A percentile compares a stretch with the other conserved stretches of the same genome.
Conservation (phyloP, 2,888 invertebrate species). For the Patella ulyssiponensis region DNA sequence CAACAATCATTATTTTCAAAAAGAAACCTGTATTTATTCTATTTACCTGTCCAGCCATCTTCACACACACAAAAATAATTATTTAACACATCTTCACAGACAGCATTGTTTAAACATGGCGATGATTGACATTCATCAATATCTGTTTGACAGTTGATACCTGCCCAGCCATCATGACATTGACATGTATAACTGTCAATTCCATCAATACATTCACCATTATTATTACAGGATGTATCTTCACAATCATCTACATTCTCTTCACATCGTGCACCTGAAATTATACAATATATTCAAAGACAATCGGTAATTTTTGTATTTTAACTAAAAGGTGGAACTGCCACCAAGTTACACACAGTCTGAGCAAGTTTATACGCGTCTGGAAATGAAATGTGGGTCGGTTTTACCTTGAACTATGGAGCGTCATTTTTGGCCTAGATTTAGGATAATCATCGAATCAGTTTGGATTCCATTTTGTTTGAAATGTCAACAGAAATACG, state of each 20-base stretch:
- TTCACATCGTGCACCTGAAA: slow-evolving; percentile 25
- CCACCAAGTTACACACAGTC: too few relatives aligned
- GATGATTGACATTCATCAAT: not conserved
- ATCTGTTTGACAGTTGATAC: slow-evolving; percentile 22
- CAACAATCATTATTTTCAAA: too few relatives aligned
- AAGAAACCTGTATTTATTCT: too few relatives aligned
- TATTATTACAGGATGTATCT: slow-evolving; percentile 28
- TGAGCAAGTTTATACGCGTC: too few relatives aligned
- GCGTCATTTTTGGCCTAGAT: too few relatives aligned
- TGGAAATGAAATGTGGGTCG: too few relatives aligned
- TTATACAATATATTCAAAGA: not conserved
- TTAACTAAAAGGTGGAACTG: too few relatives aligned
- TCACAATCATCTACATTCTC: slow-evolving; percentile 34
- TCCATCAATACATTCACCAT: slow-evolving; percentile 30
- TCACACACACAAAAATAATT: not conserved
- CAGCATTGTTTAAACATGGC: not conserved
- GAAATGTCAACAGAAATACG: too few relatives aligned
- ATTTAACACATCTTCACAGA: not conserved
- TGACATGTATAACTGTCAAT: slow-evolving; percentile 28
- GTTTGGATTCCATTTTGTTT: too few relatives aligned
- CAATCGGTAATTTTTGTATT: too few relatives aligned
- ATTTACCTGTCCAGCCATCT: not conserved
- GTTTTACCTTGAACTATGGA: too few relatives aligned
- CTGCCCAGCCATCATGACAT: slow-evolving; percentile 32
- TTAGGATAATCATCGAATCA: too few relatives aligned